Evolutionary conservation across 2,888 invertebrate genomes (phyloP).

Genomic region (Euzetes globulus): DNA sequence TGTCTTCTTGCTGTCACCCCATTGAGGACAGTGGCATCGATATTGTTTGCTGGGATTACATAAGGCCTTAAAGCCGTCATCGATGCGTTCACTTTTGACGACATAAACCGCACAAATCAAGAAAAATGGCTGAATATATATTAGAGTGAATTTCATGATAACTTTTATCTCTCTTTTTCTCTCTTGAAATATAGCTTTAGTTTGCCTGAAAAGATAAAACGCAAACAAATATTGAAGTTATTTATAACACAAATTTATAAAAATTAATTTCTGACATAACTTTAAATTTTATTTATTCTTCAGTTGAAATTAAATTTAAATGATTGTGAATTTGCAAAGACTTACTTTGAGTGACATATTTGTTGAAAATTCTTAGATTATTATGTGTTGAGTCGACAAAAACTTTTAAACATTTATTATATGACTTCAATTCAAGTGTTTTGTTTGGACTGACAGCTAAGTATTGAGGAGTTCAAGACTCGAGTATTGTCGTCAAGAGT

Average conservation of each 20-base stretch:
- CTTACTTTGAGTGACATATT: neutral
- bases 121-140: constrained; percentile 27
- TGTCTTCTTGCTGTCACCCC: neutral
- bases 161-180: constrained; percentile 20
- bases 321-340: too few relatives aligned
- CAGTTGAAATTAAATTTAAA: too few relatives aligned
- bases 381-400: neutral
- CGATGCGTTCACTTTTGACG: neutral
- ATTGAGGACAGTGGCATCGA: neutral
- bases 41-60: neutral
- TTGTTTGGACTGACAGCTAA: neutral
- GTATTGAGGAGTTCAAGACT: neutral
- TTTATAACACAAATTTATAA: neutral
- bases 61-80: constrained; percentile 2
- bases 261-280: too few relatives aligned
- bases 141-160: constrained; percentile 7
- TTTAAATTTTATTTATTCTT: too few relatives aligned
- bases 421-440: constrained; percentile 6
- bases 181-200: neutral
- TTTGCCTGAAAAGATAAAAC: constrained; percentile 7
- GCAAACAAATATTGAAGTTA: neutral
- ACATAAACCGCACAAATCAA: neutral
- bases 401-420: neutral
- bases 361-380: neutral
- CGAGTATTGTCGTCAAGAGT: constrained; percentile 2